Conservation (phyloP, 2,888 invertebrate genomes). For the Athetis lepigone region DNA sequence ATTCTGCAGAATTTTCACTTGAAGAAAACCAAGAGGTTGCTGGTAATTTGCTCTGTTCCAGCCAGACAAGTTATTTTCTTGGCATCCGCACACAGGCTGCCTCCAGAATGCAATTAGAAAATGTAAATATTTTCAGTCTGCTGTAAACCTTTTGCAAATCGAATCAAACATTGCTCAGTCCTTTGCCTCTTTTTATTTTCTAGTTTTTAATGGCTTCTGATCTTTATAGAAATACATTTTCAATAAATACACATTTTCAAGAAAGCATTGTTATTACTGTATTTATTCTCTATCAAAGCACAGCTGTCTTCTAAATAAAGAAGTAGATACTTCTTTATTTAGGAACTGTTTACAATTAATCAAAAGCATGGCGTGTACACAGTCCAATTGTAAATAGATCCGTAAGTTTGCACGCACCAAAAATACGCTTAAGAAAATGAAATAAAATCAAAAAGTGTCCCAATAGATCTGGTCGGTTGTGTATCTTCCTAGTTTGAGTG, state of each 20-base stretch:
- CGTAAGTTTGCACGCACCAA: too few relatives aligned
- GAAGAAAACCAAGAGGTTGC: too few relatives aligned
- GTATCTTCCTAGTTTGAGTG: conserved; percentile 34
- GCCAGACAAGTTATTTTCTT: conserved; percentile 12
- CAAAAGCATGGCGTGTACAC: too few relatives aligned
- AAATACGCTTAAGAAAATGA: not conserved
- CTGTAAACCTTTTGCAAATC: conserved; percentile 40
- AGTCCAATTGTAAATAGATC: too few relatives aligned
- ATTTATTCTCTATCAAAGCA: too few relatives aligned
- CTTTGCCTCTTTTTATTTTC: not conserved
- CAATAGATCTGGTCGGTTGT: conserved; percentile 14
- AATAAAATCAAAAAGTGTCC: not conserved
- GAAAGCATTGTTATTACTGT: not conserved
- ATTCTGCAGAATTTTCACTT: not conserved
- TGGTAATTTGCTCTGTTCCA: conserved; percentile 11
- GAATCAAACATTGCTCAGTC: conserved; percentile 29
- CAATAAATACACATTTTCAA: too few relatives aligned
- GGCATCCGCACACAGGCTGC: conserved; percentile 29
- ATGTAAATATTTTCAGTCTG: conserved; percentile 42
- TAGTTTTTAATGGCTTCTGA: conserved; percentile 14
- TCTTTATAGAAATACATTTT: too few relatives aligned
- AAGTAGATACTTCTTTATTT: too few relatives aligned
- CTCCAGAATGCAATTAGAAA: conserved; percentile 48
- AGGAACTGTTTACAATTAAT: too few relatives aligned
- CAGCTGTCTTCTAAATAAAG: too few relatives aligned